Percentiles rank a stretch among this genome's conserved stretches.
phyloP scores from a whole-genome alignment of 2,888 invertebrate genomes.

The Leucania comma region DNA sequence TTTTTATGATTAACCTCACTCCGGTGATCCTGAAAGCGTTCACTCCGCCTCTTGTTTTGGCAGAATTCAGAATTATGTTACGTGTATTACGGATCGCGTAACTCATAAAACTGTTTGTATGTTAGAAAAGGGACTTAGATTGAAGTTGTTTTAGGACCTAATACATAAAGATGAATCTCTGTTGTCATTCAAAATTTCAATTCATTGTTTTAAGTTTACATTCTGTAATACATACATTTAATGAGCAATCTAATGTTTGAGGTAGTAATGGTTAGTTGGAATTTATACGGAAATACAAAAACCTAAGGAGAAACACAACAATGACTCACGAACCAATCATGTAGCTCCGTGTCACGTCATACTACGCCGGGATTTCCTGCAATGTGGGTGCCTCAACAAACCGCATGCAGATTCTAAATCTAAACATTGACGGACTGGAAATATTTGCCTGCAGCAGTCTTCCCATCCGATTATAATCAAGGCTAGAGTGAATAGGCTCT shows the following conservation, averaged over 20 bases:
- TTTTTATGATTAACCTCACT: constrained; percentile 74
- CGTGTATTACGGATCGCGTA: constrained; percentile 2
- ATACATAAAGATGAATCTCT: neutral
- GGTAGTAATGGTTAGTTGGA: neutral
- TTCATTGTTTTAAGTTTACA: constrained; percentile 1
- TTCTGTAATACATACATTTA: neutral
- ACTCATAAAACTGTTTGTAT: constrained; percentile 25
- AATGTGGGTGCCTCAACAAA: constrained; percentile 16
- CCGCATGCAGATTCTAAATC: constrained; percentile 14
- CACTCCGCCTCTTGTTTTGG: constrained; percentile 46
- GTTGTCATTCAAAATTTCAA: neutral
- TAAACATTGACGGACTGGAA: neutral
- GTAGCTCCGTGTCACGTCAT: constrained; percentile 5
- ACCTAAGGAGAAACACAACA: constrained; percentile 8
- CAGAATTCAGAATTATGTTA: constrained; percentile 35
- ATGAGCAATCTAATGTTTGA: constrained; percentile 3
- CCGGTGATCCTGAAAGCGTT: constrained; percentile 69
- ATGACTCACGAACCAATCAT: constrained; percentile 9
- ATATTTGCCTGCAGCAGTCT: too few species aligned
- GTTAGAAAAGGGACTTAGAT: neutral
- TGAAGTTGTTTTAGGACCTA: neutral
- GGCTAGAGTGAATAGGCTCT: too few species aligned
- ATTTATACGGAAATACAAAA: constrained; percentile 12
- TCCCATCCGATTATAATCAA: too few species aligned
- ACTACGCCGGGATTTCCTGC: constrained; percentile 19